Percentiles rank a stretch among this genome's conserved stretches.
These are phyloP conservation scores for Archips crataeganus DNA, from an alignment of 2,888 invertebrate species.

Conservation along the genomic window DNA sequence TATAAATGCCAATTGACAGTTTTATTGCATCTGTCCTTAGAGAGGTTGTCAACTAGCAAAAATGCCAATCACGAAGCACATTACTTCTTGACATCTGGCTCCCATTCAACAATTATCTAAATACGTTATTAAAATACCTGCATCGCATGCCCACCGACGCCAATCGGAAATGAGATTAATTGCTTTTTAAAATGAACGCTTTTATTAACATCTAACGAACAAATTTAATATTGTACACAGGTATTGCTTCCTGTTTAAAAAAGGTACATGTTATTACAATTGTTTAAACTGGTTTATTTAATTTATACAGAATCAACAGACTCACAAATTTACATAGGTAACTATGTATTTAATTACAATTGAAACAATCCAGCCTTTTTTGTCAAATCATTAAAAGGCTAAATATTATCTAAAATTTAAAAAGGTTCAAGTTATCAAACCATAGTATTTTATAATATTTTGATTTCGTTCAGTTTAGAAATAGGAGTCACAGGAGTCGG, in stretches of 20 bases:
- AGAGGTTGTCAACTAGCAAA: slow-evolving; percentile 17
- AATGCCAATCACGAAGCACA: slow-evolving; percentile 20
- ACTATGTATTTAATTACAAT: neutral
- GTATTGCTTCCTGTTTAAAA: slow-evolving; percentile 19
- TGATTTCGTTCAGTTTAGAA: too few relatives aligned
- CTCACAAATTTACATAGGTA: neutral
- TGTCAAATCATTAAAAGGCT: neutral
- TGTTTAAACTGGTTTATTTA: slow-evolving; percentile 17
- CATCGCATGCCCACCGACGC: neutral
- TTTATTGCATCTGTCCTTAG: slow-evolving; percentile 16
- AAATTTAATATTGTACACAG: slow-evolving; percentile 14
- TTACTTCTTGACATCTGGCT: slow-evolving; percentile 49
- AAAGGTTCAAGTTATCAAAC: neutral
- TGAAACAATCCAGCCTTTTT: neutral
- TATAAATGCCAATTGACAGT: slow-evolving; percentile 21
- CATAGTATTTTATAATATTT: neutral
- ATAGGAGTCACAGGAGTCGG: too few relatives aligned
- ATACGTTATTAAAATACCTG: slow-evolving; percentile 1
- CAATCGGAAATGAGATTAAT: slow-evolving; percentile 8
- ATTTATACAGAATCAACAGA: slow-evolving; percentile 8
- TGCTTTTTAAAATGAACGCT: neutral
- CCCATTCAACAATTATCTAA: slow-evolving; percentile 45
- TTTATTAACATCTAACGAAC: slow-evolving; percentile 16
- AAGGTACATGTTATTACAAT: slow-evolving; percentile 5
- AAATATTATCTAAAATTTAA: neutral